A percentile compares a stretch with the other conserved stretches of the same genome.
Conservation (phyloP, 2,888 invertebrate species). For the Catocala fraxini region DNA sequence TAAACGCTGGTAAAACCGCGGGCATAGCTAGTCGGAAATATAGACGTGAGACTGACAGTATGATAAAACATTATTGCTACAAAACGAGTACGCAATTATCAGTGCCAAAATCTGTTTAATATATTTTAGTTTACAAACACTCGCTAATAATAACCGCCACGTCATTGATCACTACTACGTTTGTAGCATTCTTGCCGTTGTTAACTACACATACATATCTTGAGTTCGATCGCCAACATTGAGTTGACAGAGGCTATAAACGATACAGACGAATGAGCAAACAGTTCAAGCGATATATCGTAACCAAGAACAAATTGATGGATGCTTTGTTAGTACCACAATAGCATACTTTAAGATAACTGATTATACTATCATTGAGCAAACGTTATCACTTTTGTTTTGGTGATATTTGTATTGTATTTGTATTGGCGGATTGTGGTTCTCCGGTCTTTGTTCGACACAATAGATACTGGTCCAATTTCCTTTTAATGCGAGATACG, state of each 20-base stretch:
- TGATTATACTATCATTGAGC: constrained; percentile 29
- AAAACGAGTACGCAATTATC: too few species aligned
- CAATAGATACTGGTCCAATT: constrained; percentile 28
- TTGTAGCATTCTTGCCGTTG: neutral
- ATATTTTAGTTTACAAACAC: too few species aligned
- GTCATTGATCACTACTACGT: too few species aligned
- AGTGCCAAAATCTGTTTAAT: too few species aligned
- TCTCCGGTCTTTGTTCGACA: constrained; percentile 12
- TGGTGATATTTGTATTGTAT: too few species aligned
- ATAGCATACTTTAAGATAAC: constrained; percentile 19
- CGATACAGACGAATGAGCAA: constrained; percentile 20
- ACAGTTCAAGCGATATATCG: constrained; percentile 2
- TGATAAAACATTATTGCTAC: too few species aligned
- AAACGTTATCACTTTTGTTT: constrained; percentile 24
- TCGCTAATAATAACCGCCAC: too few species aligned
- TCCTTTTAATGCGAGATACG: constrained; percentile 15
- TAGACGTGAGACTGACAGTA: too few species aligned
- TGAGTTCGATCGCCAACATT: constrained; percentile 2
- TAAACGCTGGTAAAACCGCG: too few species aligned
- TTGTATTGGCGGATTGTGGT: constrained; percentile 2
- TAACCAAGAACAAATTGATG: constrained; percentile 22
- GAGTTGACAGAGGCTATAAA: constrained; percentile 13
- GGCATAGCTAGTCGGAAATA: too few species aligned
- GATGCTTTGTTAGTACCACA: constrained; percentile 19
- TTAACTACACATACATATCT: neutral